Conservation (phyloP, 1,140 invertebrate species). For the Drosophila malerkotliana region DNA sequence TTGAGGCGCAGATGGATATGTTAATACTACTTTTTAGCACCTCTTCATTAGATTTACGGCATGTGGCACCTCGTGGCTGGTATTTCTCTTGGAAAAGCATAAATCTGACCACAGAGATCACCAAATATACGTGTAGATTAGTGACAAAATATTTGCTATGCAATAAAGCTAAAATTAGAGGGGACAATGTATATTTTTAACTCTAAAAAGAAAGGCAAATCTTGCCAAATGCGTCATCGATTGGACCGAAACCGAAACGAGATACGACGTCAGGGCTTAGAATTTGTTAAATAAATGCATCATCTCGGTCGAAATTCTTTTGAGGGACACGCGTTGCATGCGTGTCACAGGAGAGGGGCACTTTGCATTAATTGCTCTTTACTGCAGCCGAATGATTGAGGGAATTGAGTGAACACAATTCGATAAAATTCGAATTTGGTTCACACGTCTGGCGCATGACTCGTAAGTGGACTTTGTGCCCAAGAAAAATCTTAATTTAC, state of each 20-base stretch:
- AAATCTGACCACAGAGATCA: slow-evolving; percentile 33
- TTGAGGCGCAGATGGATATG: slow-evolving; percentile 7
- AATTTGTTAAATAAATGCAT: slow-evolving; percentile 16
- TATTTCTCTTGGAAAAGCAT: slow-evolving; percentile 7
- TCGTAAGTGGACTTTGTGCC: slow-evolving; percentile 70
- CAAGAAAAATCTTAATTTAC: slow-evolving; percentile 37
- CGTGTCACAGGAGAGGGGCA: slow-evolving; percentile 33
- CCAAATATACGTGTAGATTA: slow-evolving; percentile 1
- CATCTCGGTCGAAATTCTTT: slow-evolving; percentile 27
- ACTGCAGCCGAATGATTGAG: slow-evolving; percentile 39
- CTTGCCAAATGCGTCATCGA: slow-evolving; percentile 30
- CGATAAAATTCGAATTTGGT: slow-evolving; percentile 42
- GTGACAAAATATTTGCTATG: slow-evolving; percentile 5
- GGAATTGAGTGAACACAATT: slow-evolving; percentile 43
- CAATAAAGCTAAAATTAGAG: slow-evolving; percentile 33
- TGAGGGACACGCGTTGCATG: slow-evolving; percentile 55
- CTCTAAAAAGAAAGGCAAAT: slow-evolving; percentile 15
- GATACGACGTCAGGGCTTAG: slow-evolving; percentile 27
- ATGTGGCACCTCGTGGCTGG: slow-evolving; percentile 26
- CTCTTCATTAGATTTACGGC: slow-evolving; percentile 6
- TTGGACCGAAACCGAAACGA: slow-evolving; percentile 9
- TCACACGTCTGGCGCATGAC: slow-evolving; percentile 72
- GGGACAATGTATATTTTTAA: slow-evolving; percentile 26
- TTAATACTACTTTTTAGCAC: slow-evolving; percentile 20
- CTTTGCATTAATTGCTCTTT: slow-evolving; percentile 53